Evolutionary conservation across 2,888 invertebrate species (phyloP), one percentile per base, ranked within the genome.

Genomic region (Muschampia plurimacula): DNA sequence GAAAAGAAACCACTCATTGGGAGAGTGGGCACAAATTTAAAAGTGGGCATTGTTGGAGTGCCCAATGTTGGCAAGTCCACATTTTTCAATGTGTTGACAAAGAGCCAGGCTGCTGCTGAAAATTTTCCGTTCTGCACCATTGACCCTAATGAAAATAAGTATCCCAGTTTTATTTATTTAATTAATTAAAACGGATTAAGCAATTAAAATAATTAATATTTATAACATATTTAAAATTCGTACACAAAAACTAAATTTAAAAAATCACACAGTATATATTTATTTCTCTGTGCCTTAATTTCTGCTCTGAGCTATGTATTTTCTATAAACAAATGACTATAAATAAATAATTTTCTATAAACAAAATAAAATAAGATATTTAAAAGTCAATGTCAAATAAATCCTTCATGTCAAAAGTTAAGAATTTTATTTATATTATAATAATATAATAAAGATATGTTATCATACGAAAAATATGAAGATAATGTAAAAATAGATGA

Each of bases 61-160:
- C 99, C 99, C 41, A 99, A 99, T 95, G 99, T 99, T 76, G 99
- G 99, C 75, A 99, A 99, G 93, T 99, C 99, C 9, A 99, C 99
- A 67, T 99, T 99, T 95, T 99, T 99, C 96, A 99, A 99, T 93
- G 99, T 99, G 36, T 94, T 99, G 77, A 99, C 99, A 44, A 99
- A 99, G 90, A 99, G 99, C 88, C 97, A 98, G 84, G 99, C 98
- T 7, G 97, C 99, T 71, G 99, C 99, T 68, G 99, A 99, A 89
- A 99, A 99, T 90, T 99, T 99, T 88, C 99, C 99, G 0, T 99
- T 99, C 95, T 99, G 99, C 95, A 99, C 99, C 90, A 99, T 99
- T 89, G 99, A 99, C 94, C 99, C 99, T 65, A 99, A 99, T 98
- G 99, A 99, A 96, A 99, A 98, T 99, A 98, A 98, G 98, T 98